Conservation (phyloP, 2,797 vertebrate species). For the Acipenser ruthenus region DNA sequence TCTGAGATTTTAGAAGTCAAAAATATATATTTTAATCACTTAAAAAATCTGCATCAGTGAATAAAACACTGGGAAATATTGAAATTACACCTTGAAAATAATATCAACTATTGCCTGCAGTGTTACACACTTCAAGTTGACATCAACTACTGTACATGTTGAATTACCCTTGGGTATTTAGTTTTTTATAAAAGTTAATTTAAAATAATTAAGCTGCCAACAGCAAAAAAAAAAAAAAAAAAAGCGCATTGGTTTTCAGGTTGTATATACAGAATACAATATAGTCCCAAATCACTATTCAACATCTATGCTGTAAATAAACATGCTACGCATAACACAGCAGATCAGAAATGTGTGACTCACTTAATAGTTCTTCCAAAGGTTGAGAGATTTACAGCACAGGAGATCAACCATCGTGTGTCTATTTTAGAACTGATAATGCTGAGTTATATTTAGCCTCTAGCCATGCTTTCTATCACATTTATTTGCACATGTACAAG, state of each 20-base stretch:
- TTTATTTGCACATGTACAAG: neutral
- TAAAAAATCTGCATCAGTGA: no score
- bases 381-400: neutral
- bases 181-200: neutral
- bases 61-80: neutral
- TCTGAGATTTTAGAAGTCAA: neutral
- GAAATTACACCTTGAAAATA: neutral
- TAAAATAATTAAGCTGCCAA: conserved; percentile 1
- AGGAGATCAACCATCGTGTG: neutral
- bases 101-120: neutral
- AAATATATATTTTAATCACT: no score
- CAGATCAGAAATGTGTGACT: neutral
- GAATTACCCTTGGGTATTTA: neutral
- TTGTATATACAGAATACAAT: neutral
- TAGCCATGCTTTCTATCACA: neutral
- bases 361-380: neutral
- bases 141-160: neutral
- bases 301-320: neutral
- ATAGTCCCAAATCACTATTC: neutral
- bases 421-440: neutral
- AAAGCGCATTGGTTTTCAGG: neutral
- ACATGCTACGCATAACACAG: neutral
- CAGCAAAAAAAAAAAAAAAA: neutral
- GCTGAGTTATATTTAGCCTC: neutral
- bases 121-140: neutral